Evolutionary conservation across 2,113 vertebrate genomes (phyloP), one percentile per base, ranked within the genome.

Genomic region (Atrichornis clamosus): DNA sequence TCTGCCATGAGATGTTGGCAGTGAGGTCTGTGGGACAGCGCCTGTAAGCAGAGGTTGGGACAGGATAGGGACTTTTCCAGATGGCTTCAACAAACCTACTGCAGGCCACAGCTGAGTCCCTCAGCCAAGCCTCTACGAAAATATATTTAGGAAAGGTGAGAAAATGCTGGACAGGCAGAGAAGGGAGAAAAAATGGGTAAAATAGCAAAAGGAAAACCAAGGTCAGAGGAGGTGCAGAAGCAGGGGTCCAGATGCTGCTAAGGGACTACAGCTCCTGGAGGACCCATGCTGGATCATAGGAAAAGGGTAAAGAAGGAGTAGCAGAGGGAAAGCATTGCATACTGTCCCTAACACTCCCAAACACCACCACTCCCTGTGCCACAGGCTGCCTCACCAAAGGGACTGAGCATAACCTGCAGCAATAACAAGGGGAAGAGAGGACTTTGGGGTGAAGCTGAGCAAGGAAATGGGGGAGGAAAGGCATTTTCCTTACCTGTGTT

Each of bases 21-120:
- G 5, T 9, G 18, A 10, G 14, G 44, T 3, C 24, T 75, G 14
- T 5, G 6, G 11, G 23, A 20, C 15, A 28, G n/a, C 8, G 10
- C 60, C 27, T 46, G 12, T 68, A 67, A 78, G 42, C 44, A 79
- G 21, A 46, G 13, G 13, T 32, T 3, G 2, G 26, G 30, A 12
- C 35, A 32, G 20, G 15, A 76, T 58, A 67, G 1, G 3, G 20
- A 35, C 30, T 47, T 33, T 70, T 72, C 26, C 64, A 63, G 32
- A 8, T 1, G 3, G 8, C 26, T 65, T 41, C 12, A 42, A 32
- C 12, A 1, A 9, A 60, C 7, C 2, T 35, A 35, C 41, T 0
- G 0, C 28, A 72, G 15, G 19, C 21, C 23, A 35, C 21, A 10
- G 27, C 33, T 50, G 47, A 72, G 22, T 15, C 10, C 10, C 23